These are phyloP conservation scores for Laterallus jamaicensis DNA, from an alignment of 2,113 vertebrate species.

Conservation along the genomic window DNA sequence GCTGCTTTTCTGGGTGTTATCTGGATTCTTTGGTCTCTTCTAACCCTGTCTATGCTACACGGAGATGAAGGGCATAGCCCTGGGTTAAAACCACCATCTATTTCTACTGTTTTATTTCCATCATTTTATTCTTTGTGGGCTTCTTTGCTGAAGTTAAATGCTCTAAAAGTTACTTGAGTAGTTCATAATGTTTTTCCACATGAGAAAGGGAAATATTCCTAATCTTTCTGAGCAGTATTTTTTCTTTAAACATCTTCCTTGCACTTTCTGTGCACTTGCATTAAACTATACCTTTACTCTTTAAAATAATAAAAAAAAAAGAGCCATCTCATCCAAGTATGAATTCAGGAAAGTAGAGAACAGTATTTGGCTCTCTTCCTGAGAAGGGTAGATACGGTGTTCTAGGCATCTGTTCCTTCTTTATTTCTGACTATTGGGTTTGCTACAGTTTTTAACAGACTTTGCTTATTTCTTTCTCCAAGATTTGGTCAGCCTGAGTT, in stretches of 20 bases:
- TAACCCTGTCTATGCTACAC: background rate
- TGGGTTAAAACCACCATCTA: background rate
- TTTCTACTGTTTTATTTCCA: background rate
- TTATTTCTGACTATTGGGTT: background rate
- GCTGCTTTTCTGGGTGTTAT: background rate
- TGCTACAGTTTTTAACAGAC: background rate
- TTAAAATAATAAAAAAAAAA: background rate
- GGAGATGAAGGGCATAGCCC: background rate
- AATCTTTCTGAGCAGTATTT: background rate
- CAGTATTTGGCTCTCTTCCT: background rate
- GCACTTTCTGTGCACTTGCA: background rate
- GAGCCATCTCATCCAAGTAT: background rate
- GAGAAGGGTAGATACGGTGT: constrained; percentile 20
- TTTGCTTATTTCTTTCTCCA: background rate
- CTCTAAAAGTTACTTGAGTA: background rate
- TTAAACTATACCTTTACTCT: background rate
- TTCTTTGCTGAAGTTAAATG: background rate
- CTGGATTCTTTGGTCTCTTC: background rate
- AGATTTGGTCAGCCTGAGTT: background rate
- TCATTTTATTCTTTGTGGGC: background rate
- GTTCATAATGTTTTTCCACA: background rate
- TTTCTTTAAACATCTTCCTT: background rate
- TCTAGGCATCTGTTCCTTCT: constrained; percentile 10
- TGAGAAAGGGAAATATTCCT: background rate
- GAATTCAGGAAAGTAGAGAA: background rate